Evolutionary conservation across 2,113 vertebrate genomes (phyloP).

Genomic region (Kryptolebias marmoratus): DNA sequence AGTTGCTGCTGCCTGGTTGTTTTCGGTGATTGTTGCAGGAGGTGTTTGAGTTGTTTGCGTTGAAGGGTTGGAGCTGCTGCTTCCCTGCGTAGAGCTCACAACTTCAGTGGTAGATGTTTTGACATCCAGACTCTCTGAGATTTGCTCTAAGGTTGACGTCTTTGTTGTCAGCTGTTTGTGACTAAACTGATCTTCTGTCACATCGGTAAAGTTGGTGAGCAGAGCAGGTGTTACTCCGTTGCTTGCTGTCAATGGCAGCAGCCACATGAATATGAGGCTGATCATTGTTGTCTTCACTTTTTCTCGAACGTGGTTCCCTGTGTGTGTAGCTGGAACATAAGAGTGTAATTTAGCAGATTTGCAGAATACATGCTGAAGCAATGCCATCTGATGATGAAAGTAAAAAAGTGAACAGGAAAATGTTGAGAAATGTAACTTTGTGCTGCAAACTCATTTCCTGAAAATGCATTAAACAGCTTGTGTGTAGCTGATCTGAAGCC

Average conservation of each 20-base stretch:
- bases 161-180: background rate
- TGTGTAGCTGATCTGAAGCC: too few species aligned
- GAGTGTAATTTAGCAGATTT: conserved; percentile 19
- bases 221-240: conserved; percentile 8
- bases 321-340: conserved; percentile 38
- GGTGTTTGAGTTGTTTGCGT: background rate
- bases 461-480: conserved; percentile 10
- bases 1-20: background rate
- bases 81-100: background rate
- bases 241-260: conserved; percentile 44
- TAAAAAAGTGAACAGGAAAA: background rate
- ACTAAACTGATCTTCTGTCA: background rate
- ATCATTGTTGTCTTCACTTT: conserved; percentile 26
- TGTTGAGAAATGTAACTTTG: background rate
- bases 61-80: background rate
- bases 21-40: background rate
- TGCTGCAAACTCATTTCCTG: conserved; percentile 20
- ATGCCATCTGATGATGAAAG: conserved; percentile 3
- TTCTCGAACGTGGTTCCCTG: background rate
- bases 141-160: background rate
- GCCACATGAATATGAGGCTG: conserved; percentile 30
- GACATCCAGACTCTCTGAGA: background rate
- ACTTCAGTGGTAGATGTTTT: background rate
- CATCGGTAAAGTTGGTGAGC: background rate
- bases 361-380: conserved; percentile 11